Base-by-base conservation (phyloP, 1,140 invertebrate species). In the Ditylenchus dipsaci region DNA sequence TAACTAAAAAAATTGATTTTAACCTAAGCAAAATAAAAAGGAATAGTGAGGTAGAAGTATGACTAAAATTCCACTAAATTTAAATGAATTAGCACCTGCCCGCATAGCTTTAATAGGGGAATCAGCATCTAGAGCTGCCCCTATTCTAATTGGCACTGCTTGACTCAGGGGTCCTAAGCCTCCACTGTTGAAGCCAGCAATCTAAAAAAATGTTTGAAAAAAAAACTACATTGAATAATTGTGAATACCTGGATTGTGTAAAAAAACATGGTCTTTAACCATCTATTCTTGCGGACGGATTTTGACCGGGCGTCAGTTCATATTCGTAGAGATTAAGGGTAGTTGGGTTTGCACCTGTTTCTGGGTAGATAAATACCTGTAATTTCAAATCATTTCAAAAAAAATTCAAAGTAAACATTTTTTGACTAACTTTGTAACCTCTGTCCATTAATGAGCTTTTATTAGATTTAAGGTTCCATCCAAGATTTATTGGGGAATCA, bases 401-500 rank as follows among this genome's bases (percentile, higher is more conserved):
- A 43, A 0, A 13, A 27, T 66, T 17, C n/a, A 64, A 65, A 7
- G n/a, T n/a, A n/a, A n/a, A n/a, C n/a, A 73, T n/a, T 60, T 53
- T n/a, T 17, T 59, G 11, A 21, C 64, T 49, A 59, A 47, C 69
- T 21, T 70, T 69, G 9, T 73, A 43, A 61, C 67, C 67, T 26
- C 67, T 26, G 26, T 67, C 29, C 38, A 21, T 26, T 1, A 47
- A 68, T 21, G 38, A 19, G 65, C 19, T 45, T 17, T 29, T 73
- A 21, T 26, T 72, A 30, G 53, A 43, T 21, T 56, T 69, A 45
- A 5, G 15, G 8, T 13, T 49, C 45, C 15, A 49, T n/a, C 66
- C 29, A 57, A n/a, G 38, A 59, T 68, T 23, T 49, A 33, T 26
- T 5, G 33, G 33, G 11, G 11, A 11, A 38, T 3, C 11, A 3